phyloP scores from a whole-genome alignment of 1,140 invertebrate genomes.

The Brachionus koreanus region DNA sequence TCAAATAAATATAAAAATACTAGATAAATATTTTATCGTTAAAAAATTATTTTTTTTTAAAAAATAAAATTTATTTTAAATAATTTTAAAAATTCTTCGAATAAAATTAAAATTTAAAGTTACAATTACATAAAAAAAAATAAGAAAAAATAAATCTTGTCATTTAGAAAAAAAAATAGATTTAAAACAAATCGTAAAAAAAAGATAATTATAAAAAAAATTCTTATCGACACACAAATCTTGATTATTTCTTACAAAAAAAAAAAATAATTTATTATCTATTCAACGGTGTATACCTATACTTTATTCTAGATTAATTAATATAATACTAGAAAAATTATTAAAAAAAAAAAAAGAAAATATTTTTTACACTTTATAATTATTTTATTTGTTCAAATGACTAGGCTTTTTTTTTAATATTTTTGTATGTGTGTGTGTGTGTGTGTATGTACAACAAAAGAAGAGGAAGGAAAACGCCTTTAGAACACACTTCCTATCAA shows the following conservation, averaged over 20 bases:
- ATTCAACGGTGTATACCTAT: neutral
- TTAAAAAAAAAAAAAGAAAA: too few relatives aligned
- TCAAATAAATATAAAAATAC: too few relatives aligned
- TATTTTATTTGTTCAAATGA: neutral
- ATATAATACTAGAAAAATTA: too few relatives aligned
- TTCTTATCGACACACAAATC: too few relatives aligned
- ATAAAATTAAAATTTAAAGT: neutral
- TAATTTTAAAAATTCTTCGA: neutral
- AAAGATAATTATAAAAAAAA: neutral
- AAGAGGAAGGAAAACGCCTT: too few relatives aligned
- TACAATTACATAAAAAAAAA: neutral
- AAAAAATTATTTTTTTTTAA: neutral
- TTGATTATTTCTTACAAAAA: neutral
- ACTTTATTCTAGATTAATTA: too few relatives aligned
- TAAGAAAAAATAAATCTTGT: neutral
- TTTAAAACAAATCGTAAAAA: neutral
- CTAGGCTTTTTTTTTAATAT: neutral
- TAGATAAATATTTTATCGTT: neutral
- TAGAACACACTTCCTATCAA: slow-evolving; percentile 23
- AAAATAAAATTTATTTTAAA: neutral
- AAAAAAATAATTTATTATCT: neutral
- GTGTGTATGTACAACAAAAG: neutral
- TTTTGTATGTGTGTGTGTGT: neutral
- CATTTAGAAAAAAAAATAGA: neutral
- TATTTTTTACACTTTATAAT: too few relatives aligned